A percentile compares a stretch with the other conserved stretches of the same genome.
These are phyloP conservation scores for Myocastor coypus DNA, from an alignment of 2,113 vertebrate genomes.

Conservation along the genomic window DNA sequence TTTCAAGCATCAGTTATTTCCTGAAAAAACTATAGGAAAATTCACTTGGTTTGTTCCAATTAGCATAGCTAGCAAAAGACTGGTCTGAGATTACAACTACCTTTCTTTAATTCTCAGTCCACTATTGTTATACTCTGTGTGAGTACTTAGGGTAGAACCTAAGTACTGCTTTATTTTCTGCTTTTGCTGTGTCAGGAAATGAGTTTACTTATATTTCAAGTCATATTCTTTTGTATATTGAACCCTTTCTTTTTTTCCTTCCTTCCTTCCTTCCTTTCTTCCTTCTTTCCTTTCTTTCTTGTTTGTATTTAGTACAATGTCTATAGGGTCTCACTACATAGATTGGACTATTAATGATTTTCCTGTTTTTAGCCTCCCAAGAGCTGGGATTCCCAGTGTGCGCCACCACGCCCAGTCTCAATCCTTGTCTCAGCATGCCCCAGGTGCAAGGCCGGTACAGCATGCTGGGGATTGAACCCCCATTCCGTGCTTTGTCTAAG, in stretches of 20 bases:
- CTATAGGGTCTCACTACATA: too few species aligned
- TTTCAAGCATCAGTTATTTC: constrained; percentile 35
- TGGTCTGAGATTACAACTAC: not conserved
- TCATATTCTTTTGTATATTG: constrained; percentile 23
- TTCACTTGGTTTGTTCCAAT: not conserved
- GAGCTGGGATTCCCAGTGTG: too few species aligned
- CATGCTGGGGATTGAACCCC: too few species aligned
- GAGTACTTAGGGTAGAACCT: not conserved
- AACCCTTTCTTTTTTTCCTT: not conserved
- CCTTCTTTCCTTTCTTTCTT: too few species aligned
- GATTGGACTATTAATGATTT: too few species aligned
- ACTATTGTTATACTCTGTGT: not conserved
- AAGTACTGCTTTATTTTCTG: not conserved
- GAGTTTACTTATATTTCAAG: constrained; percentile 29
- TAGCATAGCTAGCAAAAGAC: not conserved
- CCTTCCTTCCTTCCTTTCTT: too few species aligned
- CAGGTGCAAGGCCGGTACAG: too few species aligned
- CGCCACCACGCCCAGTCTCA: too few species aligned
- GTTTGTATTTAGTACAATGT: too few species aligned
- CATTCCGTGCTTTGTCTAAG: too few species aligned
- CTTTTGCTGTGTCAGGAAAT: constrained; percentile 3
- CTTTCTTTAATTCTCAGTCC: constrained; percentile 3
- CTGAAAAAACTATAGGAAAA: not conserved
- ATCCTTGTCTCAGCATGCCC: too few species aligned
- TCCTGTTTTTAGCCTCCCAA: too few species aligned